Evolutionary conservation across 1,140 invertebrate genomes (phyloP).

Genomic region (Bicyclus anynana): DNA sequence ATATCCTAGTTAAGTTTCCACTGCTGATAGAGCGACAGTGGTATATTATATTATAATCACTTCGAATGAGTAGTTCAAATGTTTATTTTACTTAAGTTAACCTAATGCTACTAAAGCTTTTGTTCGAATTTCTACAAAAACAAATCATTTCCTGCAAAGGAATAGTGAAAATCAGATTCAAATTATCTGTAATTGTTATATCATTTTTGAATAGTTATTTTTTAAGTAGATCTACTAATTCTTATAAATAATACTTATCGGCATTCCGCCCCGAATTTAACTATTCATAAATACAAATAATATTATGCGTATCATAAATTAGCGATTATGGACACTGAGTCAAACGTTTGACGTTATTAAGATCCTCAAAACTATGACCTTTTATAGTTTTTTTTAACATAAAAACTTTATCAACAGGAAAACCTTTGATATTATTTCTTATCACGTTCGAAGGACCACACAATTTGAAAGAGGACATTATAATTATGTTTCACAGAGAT

Average conservation of each 20-base stretch:
- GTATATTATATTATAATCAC: slow-evolving; percentile 30
- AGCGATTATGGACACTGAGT: neutral
- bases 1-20: slow-evolving; percentile 56
- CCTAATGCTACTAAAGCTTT: too few species aligned
- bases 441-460: slow-evolving; percentile 41
- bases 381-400: neutral
- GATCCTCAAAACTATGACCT: neutral
- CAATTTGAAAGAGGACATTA: slow-evolving; percentile 17
- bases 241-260: neutral
- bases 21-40: slow-evolving; percentile 38
- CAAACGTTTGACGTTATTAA: neutral
- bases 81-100: too few species aligned
- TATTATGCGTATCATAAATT: neutral
- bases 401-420: neutral
- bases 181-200: too few species aligned
- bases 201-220: too few species aligned
- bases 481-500: neutral
- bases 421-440: neutral
- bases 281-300: neutral
- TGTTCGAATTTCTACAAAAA: too few species aligned
- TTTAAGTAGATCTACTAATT: neutral
- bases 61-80: too few species aligned
- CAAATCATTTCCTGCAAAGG: too few species aligned
- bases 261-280: neutral
- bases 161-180: too few species aligned